Percentiles rank a stretch among this genome's conserved stretches.
phyloP scores from a whole-genome alignment of 92 coral and sea anemone species.

The Paragorgia papillata region DNA sequence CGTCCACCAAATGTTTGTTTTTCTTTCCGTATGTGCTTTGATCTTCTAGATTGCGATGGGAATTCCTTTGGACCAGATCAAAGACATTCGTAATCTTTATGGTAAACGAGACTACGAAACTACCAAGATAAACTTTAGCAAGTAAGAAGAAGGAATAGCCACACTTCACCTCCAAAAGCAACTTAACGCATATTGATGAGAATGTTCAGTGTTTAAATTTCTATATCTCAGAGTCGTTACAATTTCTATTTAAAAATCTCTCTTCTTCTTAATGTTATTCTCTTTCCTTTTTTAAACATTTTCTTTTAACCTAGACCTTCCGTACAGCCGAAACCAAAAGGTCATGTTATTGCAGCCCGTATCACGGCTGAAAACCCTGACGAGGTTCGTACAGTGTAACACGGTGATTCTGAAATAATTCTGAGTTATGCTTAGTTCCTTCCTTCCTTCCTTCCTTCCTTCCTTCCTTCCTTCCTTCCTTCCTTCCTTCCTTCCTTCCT shows the following conservation, averaged over 20 bases:
- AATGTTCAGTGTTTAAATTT: background rate
- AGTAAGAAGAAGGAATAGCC: constrained; percentile 52
- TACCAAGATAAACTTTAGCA: constrained; percentile 77
- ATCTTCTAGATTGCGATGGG: constrained; percentile 93
- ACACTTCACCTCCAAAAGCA: background rate
- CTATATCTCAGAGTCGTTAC: background rate
- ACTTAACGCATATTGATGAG: too few relatives aligned
- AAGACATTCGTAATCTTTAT: constrained; percentile 87
- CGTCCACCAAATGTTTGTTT: too few relatives aligned
- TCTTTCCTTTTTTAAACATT: background rate
- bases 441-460: too few relatives aligned
- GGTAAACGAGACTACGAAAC: constrained; percentile 81
- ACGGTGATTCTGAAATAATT: too few relatives aligned
- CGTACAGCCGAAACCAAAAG: constrained; percentile 73
- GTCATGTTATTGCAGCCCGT: constrained; percentile 98
- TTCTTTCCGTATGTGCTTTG: background rate
- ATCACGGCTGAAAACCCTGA: constrained; percentile 99
- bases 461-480: background rate
- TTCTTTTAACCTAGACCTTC: constrained; percentile 56
- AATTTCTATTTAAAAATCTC: background rate
- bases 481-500: background rate
- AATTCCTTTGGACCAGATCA: constrained; percentile 81
- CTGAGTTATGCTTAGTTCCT: too few relatives aligned
- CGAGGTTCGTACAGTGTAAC: constrained; percentile 61
- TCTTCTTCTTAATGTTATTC: background rate